Evolutionary conservation across 2,797 vertebrate species (phyloP), one percentile per base, ranked within the genome.

Genomic region (Sebastes minor): DNA sequence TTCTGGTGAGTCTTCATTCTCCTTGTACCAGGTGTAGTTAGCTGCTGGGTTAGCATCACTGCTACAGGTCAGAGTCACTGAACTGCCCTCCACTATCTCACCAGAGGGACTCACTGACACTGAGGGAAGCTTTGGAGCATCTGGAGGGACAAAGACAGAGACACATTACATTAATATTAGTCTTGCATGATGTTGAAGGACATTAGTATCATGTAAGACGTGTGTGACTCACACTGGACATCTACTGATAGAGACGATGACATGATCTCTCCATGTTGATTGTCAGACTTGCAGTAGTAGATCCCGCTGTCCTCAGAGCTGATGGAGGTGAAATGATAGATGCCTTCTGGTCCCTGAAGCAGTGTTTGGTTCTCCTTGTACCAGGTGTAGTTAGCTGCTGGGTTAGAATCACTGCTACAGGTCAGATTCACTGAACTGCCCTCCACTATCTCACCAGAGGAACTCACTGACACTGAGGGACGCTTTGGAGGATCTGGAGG

Each of bases 331-430:
- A 93, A 63, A 66, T 1, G 6, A 60, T 53, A 10, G 14, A 9
- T 9, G 7, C 5, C 49, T 52, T 33, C 20, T 1, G 6, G 3
- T 56, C 6, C 49, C 57, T 28, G 2, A 1, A 76, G 0, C 4
- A 9, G 20, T 1, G 0, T 4, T 11, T 14, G 10, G n/a, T 72
- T 46, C 2, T 70, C 1, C 25, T 76, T 80, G 81, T 80, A 80
- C 83, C 85, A 85, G 70, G 33, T 74, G 57, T 83, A 87, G 0
- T 12, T 61, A 55, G 49, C 60, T 55, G 52, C n/a, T 63, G 88
- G 83, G 35, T 87, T 79, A 66, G 80, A 82, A 23, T 71, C 71
- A 82, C 74, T 82, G 62, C 62, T 80, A 25, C 87, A 89, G 72
- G 49, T 84, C 78, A 89, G 72, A 71, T 10, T 62, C 65, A 82